phyloP scores from a whole-genome alignment of 2,888 invertebrate species.

The Drosophila eohydei region DNA sequence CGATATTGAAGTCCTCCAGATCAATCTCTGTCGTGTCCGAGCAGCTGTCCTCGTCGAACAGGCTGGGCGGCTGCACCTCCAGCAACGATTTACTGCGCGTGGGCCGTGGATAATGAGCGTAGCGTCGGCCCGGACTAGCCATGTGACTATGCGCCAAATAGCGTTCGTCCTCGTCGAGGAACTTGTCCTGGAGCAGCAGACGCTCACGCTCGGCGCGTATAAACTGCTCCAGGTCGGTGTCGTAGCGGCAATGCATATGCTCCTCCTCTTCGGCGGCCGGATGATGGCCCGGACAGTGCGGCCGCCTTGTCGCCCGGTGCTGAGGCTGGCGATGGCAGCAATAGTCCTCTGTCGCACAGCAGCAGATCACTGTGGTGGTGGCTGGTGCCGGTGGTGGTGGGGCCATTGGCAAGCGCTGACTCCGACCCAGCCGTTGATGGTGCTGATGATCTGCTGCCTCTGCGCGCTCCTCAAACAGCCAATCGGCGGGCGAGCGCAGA shows the following conservation, averaged over 20 bases:
- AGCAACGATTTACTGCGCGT: constrained; percentile 83
- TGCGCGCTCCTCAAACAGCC: constrained; percentile 81
- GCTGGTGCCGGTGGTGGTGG: background rate
- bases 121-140: constrained; percentile 50
- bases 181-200: constrained; percentile 83
- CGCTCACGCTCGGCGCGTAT: constrained; percentile 84
- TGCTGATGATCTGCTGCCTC: constrained; percentile 47
- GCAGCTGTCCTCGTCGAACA: constrained; percentile 84
- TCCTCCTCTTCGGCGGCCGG: constrained; percentile 84
- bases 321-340: constrained; percentile 82
- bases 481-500: constrained; percentile 75
- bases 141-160: constrained; percentile 70
- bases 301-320: constrained; percentile 45
- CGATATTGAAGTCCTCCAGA: constrained; percentile 85
- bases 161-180: constrained; percentile 84
- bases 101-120: constrained; percentile 70
- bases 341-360: constrained; percentile 83
- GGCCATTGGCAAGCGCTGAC: constrained; percentile 29
- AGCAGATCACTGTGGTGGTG: constrained; percentile 74
- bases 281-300: constrained; percentile 80
- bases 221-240: constrained; percentile 83
- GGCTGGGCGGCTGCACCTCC: constrained; percentile 83
- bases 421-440: constrained; percentile 59
- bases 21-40: constrained; percentile 85
- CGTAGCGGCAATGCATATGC: constrained; percentile 83